Conservation (phyloP, 2,888 invertebrate genomes). For the Meloe dianella region DNA sequence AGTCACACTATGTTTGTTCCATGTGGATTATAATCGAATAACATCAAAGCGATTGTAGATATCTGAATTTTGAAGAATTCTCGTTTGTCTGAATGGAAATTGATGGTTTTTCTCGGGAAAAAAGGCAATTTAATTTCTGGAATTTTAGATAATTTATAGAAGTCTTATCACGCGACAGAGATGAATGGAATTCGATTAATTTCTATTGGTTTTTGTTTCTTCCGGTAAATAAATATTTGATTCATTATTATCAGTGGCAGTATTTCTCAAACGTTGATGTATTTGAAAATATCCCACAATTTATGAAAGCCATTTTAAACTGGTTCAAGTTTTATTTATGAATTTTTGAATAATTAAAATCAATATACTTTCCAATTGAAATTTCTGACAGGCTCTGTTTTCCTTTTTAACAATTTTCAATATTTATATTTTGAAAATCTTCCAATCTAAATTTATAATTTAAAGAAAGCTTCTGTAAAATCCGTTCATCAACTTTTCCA, state of each 20-base stretch:
- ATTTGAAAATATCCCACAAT: too few relatives aligned
- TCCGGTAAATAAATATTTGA: too few relatives aligned
- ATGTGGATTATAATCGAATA: slow-evolving; percentile 2
- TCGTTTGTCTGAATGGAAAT: background rate
- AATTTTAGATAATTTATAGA: background rate
- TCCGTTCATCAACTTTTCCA: background rate
- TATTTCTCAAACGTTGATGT: too few relatives aligned
- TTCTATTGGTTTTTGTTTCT: background rate
- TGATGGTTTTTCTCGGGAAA: slow-evolving; percentile 17
- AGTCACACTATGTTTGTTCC: background rate
- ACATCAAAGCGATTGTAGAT: slow-evolving; percentile 9
- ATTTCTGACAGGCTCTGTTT: background rate
- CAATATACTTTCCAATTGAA: background rate
- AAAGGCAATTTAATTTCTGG: slow-evolving; percentile 4
- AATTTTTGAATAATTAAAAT: too few relatives aligned
- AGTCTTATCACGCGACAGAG: background rate
- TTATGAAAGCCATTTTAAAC: too few relatives aligned
- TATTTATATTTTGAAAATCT: too few relatives aligned
- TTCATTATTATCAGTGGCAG: too few relatives aligned
- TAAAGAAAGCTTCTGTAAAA: background rate
- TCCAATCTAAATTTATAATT: background rate
- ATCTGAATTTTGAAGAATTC: slow-evolving; percentile 16
- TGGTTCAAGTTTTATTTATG: too few relatives aligned
- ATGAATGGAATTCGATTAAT: background rate
- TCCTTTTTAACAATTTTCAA: too few relatives aligned